Base-by-base conservation (phyloP, 2,113 vertebrate genomes). In the Tylochromis polylepis region DNA sequence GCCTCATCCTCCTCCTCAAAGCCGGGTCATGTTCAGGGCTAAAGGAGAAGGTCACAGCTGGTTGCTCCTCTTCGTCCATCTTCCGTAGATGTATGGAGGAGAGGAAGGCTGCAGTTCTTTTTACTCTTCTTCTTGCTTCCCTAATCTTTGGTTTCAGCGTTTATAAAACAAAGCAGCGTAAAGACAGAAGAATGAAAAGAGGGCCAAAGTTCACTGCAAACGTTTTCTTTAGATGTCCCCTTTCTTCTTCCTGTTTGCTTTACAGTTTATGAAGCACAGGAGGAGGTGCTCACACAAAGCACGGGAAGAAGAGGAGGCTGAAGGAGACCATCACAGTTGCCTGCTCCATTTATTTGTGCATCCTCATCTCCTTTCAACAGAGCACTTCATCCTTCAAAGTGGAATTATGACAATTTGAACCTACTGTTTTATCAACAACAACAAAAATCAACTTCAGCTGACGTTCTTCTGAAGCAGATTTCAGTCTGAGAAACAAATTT, bases 1-100 rank as follows among this genome's bases (percentile, higher is more conserved):
- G 18, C 79, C 75, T 88, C 57, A 5, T 82, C 80, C 11, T 57
- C 41, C 55, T 84, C 24, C 49, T 82, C 57, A 84, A 60, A 86
- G 58, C 22, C 2, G 87, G 87, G 90, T 95, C 94, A 95, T 18
- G 93, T 93, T 93, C 94, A 94, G 94, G 87, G 84, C 91, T 84
- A 34, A 86, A 87, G 88, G 27, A 85, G 88, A 90, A 94, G 89
- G 91, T 94, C 91, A 92, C 89, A 15, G 91, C 88, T 93, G 86
- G 58, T 29, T 20, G 83, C 90, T 88, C 85, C 53, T 91, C 90
- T 79, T 90, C 87, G 81, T 92, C 87, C 85, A 27, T 27, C 62
- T 36, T 92, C 56, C 27, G 27, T 58, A 18, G 36, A 38, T 60
- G 36, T 59, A 29, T 65, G 18, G 34, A 85, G 29, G 67, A 58